Evolutionary conservation across 2,797 vertebrate genomes (phyloP), one percentile per base, ranked within the genome.

Genomic region (Nyctalus aviator): DNA sequence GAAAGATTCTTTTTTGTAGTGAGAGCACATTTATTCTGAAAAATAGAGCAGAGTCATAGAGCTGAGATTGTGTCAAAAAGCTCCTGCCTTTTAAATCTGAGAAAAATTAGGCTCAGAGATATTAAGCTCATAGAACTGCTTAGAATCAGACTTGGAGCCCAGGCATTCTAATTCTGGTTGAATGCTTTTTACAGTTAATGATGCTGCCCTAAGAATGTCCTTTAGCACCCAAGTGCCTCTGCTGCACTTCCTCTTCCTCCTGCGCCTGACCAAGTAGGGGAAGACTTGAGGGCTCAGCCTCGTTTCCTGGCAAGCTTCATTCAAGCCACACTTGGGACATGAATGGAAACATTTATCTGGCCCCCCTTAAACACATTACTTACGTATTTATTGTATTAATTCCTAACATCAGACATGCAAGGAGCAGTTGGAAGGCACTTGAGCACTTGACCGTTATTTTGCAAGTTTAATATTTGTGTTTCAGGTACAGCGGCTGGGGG

Each of bases 381-480:
- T 53, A 50, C 18, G 9, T 64, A 41, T 76, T 1, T 48, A 14
- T 59, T 73, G 68, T 15, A 35, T 72, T 90, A 14, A 10, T 8
- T 88, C 50, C 44, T 27, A 12, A 57, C 66, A 32, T 1, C 84
- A 69, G 46, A 18, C 20, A 30, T 32, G 13, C 12, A 30, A 1
- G 44, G 21, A 66, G 35, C 75, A 62, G 25, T 77, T 53, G 66
- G 77, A 81, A 68, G 71, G 44, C 15, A 0, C 3, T 23, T 89
- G 77, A 84, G 18, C 64, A 30, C 81, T 84, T 82, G 68, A 86
- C 57, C 8, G 15, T 92, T 88, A 71, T 81, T 89, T 87, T 93
- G 66, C 55, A 94, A 94, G 91, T 92, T 90, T 90, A 87, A 41
- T 95, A 78, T 94, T 92, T 88, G 23, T 86, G 18, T 92, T 95